These are phyloP conservation scores for Callipepla californica DNA, from an alignment of 2,113 vertebrate species.

Conservation along the genomic window DNA sequence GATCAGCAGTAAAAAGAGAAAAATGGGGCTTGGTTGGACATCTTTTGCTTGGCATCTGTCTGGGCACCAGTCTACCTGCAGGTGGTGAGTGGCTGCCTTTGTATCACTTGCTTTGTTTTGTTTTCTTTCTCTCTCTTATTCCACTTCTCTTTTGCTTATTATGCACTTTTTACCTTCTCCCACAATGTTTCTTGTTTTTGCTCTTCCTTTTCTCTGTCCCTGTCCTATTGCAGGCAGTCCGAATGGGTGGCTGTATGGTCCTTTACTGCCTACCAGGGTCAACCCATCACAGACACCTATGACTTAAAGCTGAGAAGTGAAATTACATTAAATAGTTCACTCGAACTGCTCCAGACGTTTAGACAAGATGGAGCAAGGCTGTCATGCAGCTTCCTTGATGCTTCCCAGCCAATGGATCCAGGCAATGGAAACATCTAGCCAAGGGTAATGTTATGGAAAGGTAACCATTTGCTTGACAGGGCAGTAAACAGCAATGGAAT, in stretches of 20 bases:
- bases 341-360: not conserved
- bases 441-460: not conserved
- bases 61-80: not conserved
- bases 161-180: not conserved
- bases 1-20: not conserved
- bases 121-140: not conserved
- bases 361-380: not conserved
- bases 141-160: not conserved
- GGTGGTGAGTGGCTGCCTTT: not conserved
- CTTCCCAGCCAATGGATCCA: not conserved
- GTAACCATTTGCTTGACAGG: not conserved
- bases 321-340: not conserved
- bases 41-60: not conserved
- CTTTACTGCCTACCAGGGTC: not conserved
- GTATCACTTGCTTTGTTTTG: not conserved
- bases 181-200: not conserved
- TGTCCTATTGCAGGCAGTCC: not conserved
- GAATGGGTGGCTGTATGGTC: not conserved
- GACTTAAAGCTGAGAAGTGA: not conserved
- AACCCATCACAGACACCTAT: not conserved
- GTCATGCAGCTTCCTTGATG: rapidly evolving
- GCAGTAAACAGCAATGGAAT: not conserved
- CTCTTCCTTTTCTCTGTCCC: not conserved
- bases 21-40: not conserved
- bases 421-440: not conserved